A percentile compares a stretch with the other conserved stretches of the same genome.
phyloP scores from a whole-genome alignment of 2,888 invertebrate species.

The Caenorhabditis plicata region DNA sequence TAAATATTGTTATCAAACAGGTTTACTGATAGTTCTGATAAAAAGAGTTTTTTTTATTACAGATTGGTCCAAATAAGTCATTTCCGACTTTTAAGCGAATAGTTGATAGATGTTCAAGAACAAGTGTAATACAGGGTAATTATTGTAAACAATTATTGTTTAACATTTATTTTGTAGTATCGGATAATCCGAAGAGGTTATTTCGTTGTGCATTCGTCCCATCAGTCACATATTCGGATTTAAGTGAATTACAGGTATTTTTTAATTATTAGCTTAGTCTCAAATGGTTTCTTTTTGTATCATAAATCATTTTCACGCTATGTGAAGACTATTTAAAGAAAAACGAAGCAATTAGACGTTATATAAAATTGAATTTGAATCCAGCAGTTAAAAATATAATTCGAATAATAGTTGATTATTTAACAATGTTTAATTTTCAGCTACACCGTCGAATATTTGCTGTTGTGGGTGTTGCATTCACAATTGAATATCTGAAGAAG shows the following conservation, averaged over 20 bases:
- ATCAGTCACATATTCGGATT: constrained; percentile 41
- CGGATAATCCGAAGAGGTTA: constrained; percentile 52
- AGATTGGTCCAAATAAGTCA: constrained; percentile 35
- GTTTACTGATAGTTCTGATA: constrained; percentile 1
- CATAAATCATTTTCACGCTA: too few relatives aligned
- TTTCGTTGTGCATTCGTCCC: constrained; percentile 55
- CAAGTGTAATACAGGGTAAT: constrained; percentile 40
- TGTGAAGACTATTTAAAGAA: too few relatives aligned
- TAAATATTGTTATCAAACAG: constrained; percentile 37
- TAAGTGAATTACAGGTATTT: constrained; percentile 57
- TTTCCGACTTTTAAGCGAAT: constrained; percentile 40
- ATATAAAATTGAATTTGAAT: too few relatives aligned
- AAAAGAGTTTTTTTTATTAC: constrained; percentile 2
- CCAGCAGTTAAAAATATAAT: too few relatives aligned
- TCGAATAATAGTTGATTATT: too few relatives aligned
- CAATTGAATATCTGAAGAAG: constrained; percentile 13
- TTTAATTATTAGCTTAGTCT: too few relatives aligned
- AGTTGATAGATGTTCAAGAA: constrained; percentile 44
- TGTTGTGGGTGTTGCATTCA: constrained; percentile 54
- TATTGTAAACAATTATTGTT: too few relatives aligned
- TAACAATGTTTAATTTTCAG: too few relatives aligned
- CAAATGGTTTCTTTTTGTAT: too few relatives aligned
- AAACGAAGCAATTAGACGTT: too few relatives aligned
- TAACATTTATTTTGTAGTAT: constrained; percentile 43
- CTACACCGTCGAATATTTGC: constrained; percentile 58